Evolutionary conservation across 2,113 vertebrate genomes (phyloP).

Genomic region (Ageneiosus marmoratus): DNA sequence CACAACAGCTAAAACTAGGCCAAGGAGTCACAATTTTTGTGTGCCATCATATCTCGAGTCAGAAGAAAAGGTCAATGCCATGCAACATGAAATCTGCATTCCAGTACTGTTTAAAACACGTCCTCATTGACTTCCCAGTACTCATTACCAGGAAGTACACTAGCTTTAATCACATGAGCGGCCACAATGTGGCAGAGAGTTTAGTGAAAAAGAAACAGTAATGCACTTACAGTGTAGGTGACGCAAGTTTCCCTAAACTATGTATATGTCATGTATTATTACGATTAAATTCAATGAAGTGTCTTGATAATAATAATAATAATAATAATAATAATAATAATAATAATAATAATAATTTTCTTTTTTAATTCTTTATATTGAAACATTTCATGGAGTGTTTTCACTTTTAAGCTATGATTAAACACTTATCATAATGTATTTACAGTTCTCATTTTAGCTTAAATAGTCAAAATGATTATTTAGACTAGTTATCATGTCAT

Average conservation of each 20-base stretch:
- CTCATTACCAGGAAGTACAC: not conserved
- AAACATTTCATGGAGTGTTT: not conserved
- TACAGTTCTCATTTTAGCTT: not conserved
- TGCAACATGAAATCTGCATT: constrained; percentile 22
- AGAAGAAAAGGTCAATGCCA: constrained; percentile 2
- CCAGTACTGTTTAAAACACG: not conserved
- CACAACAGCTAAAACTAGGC: not conserved
- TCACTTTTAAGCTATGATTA: not conserved
- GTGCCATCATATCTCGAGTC: not conserved
- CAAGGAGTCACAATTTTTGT: constrained; percentile 8
- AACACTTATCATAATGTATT: not conserved
- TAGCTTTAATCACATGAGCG: not conserved
- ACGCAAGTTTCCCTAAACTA: not conserved
- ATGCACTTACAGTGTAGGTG: not conserved
- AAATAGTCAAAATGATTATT: not conserved
- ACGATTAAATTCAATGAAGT: not conserved
- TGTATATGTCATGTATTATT: no score
- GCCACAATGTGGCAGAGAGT: not conserved
- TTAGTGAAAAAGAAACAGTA: not conserved
- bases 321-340: not conserved
- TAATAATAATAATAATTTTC: not conserved
- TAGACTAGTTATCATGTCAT: not conserved
- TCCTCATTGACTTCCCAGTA: not conserved
- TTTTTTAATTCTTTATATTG: not conserved
- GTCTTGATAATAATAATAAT: not conserved